phyloP scores from a whole-genome alignment of 2,113 vertebrate genomes.

The Glaucomys volans region DNA sequence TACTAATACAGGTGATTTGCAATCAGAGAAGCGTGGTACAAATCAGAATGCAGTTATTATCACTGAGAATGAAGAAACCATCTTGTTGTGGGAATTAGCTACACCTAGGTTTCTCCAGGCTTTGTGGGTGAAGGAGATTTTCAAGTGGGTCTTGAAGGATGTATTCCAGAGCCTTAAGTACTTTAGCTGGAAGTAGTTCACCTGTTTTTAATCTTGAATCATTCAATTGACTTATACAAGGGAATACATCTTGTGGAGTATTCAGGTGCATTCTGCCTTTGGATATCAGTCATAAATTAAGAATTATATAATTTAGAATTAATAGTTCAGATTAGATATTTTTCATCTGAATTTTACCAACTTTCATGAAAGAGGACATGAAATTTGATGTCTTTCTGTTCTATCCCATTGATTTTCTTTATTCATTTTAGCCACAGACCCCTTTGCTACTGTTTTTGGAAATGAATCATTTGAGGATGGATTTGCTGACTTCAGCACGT shows the following conservation, averaged over 20 bases:
- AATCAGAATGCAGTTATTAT: not conserved
- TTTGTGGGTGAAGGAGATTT: slow-evolving; percentile 19
- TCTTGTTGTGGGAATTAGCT: not conserved
- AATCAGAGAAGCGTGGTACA: slow-evolving; percentile 19
- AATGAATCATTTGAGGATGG: slow-evolving; percentile 94
- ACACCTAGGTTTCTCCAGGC: not conserved
- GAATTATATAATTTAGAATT: not conserved
- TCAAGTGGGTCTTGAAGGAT: slow-evolving; percentile 31
- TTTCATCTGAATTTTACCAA: slow-evolving; percentile 52
- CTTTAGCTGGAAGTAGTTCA: slow-evolving; percentile 15
- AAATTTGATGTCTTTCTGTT: slow-evolving; percentile 43
- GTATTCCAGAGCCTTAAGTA: slow-evolving; percentile 33
- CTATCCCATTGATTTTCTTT: slow-evolving; percentile 56
- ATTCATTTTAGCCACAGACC: slow-evolving; percentile 89
- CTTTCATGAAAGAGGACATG: slow-evolving; percentile 34
- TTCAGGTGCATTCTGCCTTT: not conserved
- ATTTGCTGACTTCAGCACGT: slow-evolving; percentile 96
- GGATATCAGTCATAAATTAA: slow-evolving; percentile 9
- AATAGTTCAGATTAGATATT: slow-evolving; percentile 32
- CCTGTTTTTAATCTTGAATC: slow-evolving; percentile 13
- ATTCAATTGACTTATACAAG: slow-evolving; percentile 55
- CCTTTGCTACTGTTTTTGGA: slow-evolving; percentile 96
- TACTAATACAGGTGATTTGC: not conserved
- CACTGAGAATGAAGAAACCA: slow-evolving; percentile 28
- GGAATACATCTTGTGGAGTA: not conserved